These are phyloP conservation scores for Mugil cephalus DNA, from an alignment of 2,113 vertebrate species.

Conservation along the genomic window DNA sequence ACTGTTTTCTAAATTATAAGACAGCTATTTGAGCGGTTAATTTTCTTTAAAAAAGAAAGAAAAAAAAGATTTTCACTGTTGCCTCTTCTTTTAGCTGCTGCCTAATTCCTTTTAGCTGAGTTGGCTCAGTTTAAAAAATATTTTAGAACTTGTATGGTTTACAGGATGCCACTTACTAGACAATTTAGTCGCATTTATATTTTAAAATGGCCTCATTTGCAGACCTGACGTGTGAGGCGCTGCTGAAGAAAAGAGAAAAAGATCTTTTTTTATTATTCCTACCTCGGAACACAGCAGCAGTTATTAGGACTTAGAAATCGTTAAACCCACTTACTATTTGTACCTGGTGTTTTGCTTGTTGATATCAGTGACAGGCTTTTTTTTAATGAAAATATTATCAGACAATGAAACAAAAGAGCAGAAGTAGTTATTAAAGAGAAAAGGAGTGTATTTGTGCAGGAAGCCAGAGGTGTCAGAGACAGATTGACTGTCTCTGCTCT, in stretches of 20 bases:
- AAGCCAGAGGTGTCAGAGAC: constrained; percentile 74
- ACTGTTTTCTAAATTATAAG: neutral
- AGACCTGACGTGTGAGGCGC: neutral
- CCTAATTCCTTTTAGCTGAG: constrained; percentile 15
- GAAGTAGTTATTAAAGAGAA: constrained; percentile 48
- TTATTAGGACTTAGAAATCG: constrained; percentile 7
- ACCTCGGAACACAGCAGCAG: constrained; percentile 4
- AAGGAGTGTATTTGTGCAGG: constrained; percentile 39
- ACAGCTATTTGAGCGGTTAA: neutral
- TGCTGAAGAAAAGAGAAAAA: constrained; percentile 2
- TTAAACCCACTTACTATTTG: constrained; percentile 24
- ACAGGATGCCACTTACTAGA: neutral
- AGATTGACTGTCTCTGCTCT: constrained; percentile 52
- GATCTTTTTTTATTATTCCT: constrained; percentile 17
- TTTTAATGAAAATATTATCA: constrained; percentile 43
- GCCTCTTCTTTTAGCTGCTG: neutral
- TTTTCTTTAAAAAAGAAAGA: neutral
- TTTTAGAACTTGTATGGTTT: neutral
- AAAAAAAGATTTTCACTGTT: neutral
- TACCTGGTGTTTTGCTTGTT: constrained; percentile 23
- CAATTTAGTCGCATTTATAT: constrained; percentile 2
- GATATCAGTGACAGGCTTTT: constrained; percentile 50
- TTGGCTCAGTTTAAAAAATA: constrained; percentile 7
- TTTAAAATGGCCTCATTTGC: neutral
- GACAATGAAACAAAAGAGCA: constrained; percentile 58